Evolutionary conservation across 1,140 invertebrate genomes (phyloP).

Genomic region (Holcopasites calliopsidis): DNA sequence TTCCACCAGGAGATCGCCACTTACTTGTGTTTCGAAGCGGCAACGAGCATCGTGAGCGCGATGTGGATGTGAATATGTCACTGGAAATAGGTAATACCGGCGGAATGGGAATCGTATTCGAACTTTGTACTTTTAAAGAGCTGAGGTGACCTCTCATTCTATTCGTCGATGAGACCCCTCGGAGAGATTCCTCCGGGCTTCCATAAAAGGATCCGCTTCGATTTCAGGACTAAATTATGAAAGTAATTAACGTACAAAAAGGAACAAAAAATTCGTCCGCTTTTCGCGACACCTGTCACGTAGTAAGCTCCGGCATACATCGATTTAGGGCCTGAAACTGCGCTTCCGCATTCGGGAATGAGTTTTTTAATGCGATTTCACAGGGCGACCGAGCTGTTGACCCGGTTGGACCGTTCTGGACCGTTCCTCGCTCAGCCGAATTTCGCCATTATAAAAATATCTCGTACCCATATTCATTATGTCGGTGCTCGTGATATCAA

Average conservation of each 20-base stretch:
- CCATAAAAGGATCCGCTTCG: no score
- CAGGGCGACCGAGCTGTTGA: constrained; percentile 9
- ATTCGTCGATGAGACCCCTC: no score
- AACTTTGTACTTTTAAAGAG: not conserved
- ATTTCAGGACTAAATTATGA: no score
- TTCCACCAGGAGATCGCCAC: constrained; percentile 44
- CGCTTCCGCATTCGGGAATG: not conserved
- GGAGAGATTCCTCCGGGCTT: no score
- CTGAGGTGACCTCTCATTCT: no score
- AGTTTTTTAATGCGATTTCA: constrained; percentile 16
- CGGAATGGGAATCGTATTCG: constrained; percentile 30
- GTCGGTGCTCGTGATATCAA: constrained; percentile 3
- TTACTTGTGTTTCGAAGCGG: constrained; percentile 30
- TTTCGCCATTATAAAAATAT: not conserved
- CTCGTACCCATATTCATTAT: constrained; percentile 2
- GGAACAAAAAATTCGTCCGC: no score
- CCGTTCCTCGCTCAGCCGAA: not conserved
- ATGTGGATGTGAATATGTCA: constrained; percentile 10
- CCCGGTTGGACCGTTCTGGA: constrained; percentile 6
- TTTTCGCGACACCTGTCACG: no score
- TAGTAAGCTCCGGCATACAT: not conserved
- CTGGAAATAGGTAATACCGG: constrained; percentile 47
- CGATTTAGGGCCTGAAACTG: not conserved
- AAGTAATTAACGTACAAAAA: no score
- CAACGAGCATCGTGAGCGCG: not conserved